phyloP scores from a whole-genome alignment of 2,888 invertebrate genomes.

The Orthonevra nobilis region DNA sequence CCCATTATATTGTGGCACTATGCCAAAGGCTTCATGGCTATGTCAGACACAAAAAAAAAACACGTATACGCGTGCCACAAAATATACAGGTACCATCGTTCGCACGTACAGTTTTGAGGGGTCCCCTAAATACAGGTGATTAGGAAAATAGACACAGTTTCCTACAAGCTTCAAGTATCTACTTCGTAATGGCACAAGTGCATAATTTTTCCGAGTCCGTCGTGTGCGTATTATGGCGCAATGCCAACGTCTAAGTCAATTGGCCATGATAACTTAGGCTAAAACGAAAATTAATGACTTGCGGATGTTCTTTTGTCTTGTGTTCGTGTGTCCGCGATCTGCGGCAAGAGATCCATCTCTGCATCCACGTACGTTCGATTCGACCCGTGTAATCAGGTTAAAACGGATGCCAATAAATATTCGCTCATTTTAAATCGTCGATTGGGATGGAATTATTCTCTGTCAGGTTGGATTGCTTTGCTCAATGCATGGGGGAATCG shows the following conservation, averaged over 20 bases:
- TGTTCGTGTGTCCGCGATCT: conserved; percentile 41
- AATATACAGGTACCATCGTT: conserved; percentile 11
- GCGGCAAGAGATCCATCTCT: conserved; percentile 36
- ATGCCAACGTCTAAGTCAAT: conserved; percentile 30
- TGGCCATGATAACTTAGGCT: conserved; percentile 34
- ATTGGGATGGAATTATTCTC: conserved; percentile 41
- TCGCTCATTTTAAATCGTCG: conserved; percentile 48
- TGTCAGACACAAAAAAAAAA: conserved; percentile 10
- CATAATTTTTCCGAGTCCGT: background rate
- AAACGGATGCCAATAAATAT: conserved; percentile 69
- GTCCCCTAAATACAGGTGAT: conserved; percentile 33
- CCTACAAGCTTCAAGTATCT: background rate
- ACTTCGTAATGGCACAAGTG: conserved; percentile 2
- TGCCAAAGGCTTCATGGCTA: conserved; percentile 44
- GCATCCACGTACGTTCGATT: conserved; percentile 29
- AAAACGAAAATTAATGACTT: conserved; percentile 60
- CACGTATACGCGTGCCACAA: conserved; percentile 58
- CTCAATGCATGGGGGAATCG: too few relatives aligned
- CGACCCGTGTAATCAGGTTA: conserved; percentile 56
- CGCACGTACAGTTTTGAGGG: background rate
- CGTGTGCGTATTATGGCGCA: conserved; percentile 19
- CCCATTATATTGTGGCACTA: conserved; percentile 41
- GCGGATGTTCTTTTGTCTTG: conserved; percentile 68
- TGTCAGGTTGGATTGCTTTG: conserved; percentile 15
- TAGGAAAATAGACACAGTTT: conserved; percentile 1